phyloP scores from a whole-genome alignment of 2,888 invertebrate species.

The Aricia artaxerxes region DNA sequence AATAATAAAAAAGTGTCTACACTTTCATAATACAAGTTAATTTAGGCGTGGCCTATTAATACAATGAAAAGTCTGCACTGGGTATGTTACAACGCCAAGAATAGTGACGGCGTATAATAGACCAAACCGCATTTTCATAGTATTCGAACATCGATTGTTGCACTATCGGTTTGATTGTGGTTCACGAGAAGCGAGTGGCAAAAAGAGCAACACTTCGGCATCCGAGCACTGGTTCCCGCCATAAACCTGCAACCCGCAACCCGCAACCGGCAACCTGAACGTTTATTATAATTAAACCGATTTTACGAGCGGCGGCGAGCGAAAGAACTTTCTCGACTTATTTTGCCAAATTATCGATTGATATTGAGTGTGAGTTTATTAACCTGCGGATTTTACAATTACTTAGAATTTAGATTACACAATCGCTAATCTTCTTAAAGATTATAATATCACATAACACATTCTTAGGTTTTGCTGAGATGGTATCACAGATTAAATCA shows the following conservation, averaged over 20 bases:
- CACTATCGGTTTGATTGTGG: conserved; percentile 37
- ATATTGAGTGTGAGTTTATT: conserved; percentile 16
- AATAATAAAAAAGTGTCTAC: background rate
- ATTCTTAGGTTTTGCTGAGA: background rate
- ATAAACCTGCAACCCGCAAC: conserved; percentile 55
- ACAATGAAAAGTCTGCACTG: conserved; percentile 38
- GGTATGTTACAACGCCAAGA: conserved; percentile 22
- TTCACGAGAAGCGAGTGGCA: conserved; percentile 46
- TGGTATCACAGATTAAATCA: background rate
- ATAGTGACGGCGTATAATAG: background rate
- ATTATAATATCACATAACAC: background rate
- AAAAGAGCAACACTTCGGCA: conserved; percentile 61
- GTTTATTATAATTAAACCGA: conserved; percentile 75
- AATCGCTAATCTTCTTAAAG: background rate
- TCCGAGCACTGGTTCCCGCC: conserved; percentile 54
- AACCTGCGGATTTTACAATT: background rate
- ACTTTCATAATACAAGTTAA: conserved; percentile 42
- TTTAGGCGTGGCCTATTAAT: conserved; percentile 50
- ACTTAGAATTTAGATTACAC: background rate
- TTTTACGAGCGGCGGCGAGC: conserved; percentile 65
- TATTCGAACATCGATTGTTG: background rate
- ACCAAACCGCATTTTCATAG: background rate
- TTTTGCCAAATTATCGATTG: conserved; percentile 33
- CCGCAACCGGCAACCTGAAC: conserved; percentile 67
- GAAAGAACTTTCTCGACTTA: conserved; percentile 49